Conservation (phyloP, 2,113 vertebrate genomes). For the Myanophis thanlyinensis region DNA sequence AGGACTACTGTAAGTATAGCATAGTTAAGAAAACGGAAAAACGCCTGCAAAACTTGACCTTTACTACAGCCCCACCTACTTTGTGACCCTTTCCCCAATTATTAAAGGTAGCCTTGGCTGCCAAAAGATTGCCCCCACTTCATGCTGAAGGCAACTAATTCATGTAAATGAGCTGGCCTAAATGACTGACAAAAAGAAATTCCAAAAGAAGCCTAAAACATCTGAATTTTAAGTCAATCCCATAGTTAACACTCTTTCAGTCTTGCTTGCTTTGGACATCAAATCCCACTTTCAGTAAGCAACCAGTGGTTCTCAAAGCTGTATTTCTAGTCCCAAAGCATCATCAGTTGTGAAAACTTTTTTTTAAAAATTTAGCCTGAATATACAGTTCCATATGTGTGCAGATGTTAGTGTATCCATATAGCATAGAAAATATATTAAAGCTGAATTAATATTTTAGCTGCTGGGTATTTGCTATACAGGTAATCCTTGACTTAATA, state of each 20-base stretch:
- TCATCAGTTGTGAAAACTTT: neutral
- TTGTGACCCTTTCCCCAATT: neutral
- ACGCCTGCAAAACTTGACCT: neutral
- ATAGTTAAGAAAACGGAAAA: neutral
- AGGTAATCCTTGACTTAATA: neutral
- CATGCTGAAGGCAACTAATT: neutral
- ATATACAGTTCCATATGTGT: neutral
- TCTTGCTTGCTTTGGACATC: neutral
- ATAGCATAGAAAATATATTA: neutral
- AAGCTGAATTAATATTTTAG: neutral
- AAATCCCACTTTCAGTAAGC: neutral
- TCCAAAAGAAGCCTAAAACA: neutral
- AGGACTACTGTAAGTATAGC: neutral
- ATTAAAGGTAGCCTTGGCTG: neutral
- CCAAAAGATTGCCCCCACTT: neutral
- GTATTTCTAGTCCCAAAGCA: neutral
- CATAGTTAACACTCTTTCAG: neutral
- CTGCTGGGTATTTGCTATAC: neutral
- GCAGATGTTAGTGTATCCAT: neutral
- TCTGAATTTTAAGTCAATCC: neutral
- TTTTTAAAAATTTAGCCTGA: neutral
- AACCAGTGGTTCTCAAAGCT: neutral
- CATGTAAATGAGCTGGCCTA: neutral
- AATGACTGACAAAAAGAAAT: neutral
- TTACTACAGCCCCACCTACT: neutral